Base-by-base conservation (phyloP, 2,113 vertebrate genomes). In the Hemicordylus capensis region DNA sequence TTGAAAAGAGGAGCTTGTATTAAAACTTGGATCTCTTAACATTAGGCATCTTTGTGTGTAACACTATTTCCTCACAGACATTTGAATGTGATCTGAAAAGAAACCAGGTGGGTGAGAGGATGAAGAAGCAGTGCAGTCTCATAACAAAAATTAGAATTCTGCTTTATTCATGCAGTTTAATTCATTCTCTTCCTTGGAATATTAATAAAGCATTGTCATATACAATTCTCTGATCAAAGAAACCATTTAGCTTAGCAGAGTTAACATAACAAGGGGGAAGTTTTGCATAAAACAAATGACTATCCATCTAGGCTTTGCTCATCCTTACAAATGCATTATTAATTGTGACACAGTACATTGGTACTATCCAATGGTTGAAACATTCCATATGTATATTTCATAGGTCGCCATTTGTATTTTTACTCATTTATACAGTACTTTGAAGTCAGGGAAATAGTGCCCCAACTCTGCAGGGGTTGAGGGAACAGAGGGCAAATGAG, bases 21-120 rank as follows among this genome's bases (percentile, higher is more conserved):
- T 92, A 19, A 34, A 81, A 72, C 90, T 94, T 95, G 94, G 88
- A 93, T 93, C 88, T 91, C 61, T 79, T 85, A 91, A 94, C 77
- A 88, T 92, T 63, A 90, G 84, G 58, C 58, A 88, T 86, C 76
- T 81, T 93, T 91, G 87, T 86, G 46, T 89, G 59, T 69, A 90
- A 90, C 19, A 64, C 2, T 83, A 87, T 81, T 91, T 90, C 81
- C 85, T 90, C 88, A 91, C 83, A 84, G 88, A 80, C 75, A 67
- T 82, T 59, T 78, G 59, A 92, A 82, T 75, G 31, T 87, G 85
- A 89, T 92, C 90, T 83, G n/a, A 80, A 90, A 84, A 51, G 80
- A 88, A 90, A 93, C 75, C n/a, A 90, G 44, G 69, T 93, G 75
- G n/a, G 66, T 85, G 87, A 93, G 34, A 34, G 87, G 34, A 89